Conservation (phyloP, 2,888 invertebrate species). For the Neria commutata region DNA sequence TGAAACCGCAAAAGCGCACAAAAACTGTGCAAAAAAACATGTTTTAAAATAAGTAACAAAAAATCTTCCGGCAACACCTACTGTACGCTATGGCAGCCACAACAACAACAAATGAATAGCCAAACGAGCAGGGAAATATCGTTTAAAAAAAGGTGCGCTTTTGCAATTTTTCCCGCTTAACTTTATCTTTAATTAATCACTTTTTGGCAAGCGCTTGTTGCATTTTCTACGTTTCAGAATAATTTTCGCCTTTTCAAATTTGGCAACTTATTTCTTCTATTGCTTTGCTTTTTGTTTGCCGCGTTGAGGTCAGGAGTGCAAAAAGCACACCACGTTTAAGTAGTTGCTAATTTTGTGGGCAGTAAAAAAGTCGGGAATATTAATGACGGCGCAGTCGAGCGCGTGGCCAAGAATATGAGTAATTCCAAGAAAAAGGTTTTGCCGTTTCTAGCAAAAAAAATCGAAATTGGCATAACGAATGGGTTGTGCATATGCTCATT, state of each 20-base stretch:
- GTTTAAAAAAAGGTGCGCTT: not conserved
- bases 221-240: not conserved
- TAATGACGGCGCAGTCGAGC: too few relatives aligned
- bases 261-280: too few relatives aligned
- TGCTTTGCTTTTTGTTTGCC: too few relatives aligned
- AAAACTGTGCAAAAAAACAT: constrained; percentile 34
- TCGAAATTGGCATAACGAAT: too few relatives aligned
- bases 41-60: constrained; percentile 13
- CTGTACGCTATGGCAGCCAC: constrained; percentile 21
- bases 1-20: constrained; percentile 33
- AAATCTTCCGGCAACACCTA: constrained; percentile 55
- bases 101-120: not conserved
- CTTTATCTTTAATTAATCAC: not conserved
- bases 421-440: too few relatives aligned
- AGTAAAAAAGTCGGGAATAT: too few relatives aligned
- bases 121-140: not conserved
- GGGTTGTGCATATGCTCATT: too few relatives aligned
- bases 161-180: not conserved
- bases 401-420: too few relatives aligned
- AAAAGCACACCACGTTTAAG: too few relatives aligned
- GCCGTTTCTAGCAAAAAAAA: too few relatives aligned
- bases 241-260: too few relatives aligned
- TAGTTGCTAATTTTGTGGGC: too few relatives aligned
- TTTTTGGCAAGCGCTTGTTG: not conserved
- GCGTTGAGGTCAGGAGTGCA: constrained; percentile 2